These are phyloP conservation scores for Eupithecia abbreviata DNA, from an alignment of 2,888 invertebrate species.

Conservation along the genomic window DNA sequence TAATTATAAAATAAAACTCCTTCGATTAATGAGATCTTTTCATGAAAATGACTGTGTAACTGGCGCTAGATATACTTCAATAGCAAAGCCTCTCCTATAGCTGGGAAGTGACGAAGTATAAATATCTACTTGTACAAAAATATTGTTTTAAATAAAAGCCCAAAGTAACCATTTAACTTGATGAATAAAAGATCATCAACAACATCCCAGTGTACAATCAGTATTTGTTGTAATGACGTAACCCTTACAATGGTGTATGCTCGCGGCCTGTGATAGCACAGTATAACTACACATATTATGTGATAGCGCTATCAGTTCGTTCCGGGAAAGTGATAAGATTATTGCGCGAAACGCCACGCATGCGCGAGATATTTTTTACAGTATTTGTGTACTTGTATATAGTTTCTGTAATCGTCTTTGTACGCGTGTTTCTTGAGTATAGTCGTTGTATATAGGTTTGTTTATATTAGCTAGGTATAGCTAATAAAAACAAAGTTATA, in stretches of 20 bases:
- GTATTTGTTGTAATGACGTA: not conserved
- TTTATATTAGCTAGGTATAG: not conserved
- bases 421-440: not conserved
- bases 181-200: not conserved
- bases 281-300: not conserved
- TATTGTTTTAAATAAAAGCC: not conserved
- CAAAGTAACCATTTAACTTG: not conserved
- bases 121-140: not conserved
- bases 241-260: not conserved
- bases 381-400: not conserved
- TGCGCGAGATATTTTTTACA: not conserved
- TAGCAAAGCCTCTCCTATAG: not conserved
- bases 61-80: not conserved
- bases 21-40: not conserved
- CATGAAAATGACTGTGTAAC: not conserved
- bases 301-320: conserved; percentile 56
- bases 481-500: not conserved
- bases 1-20: not conserved
- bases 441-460: too few species aligned
- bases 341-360: conserved; percentile 40
- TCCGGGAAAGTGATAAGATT: conserved; percentile 56
- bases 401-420: not conserved
- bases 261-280: not conserved
- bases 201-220: not conserved
- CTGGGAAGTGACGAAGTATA: not conserved